These are phyloP conservation scores for Tetragonula clypearis DNA, from an alignment of 1,140 invertebrate genomes.

Conservation along the genomic window DNA sequence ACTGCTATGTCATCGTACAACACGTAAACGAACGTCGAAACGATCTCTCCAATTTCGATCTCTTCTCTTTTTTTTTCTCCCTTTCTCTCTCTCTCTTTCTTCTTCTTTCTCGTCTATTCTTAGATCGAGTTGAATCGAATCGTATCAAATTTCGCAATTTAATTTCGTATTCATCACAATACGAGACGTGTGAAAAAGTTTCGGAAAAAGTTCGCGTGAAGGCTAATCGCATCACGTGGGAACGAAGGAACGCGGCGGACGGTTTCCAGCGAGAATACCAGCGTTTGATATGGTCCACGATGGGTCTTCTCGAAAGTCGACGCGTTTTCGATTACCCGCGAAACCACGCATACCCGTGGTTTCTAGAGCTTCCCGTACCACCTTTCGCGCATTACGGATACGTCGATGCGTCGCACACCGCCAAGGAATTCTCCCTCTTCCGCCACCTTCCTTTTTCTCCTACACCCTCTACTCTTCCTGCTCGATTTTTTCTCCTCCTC, in stretches of 20 bases:
- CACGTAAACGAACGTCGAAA: neutral
- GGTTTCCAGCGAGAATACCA: neutral
- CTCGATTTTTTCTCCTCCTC: no score
- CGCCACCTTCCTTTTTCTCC: neutral
- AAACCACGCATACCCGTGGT: constrained; percentile 43
- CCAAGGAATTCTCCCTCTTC: neutral
- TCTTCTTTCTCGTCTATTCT: neutral
- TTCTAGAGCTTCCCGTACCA: constrained; percentile 43
- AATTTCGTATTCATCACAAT: accelerated
- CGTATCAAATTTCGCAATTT: neutral
- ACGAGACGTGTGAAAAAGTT: neutral
- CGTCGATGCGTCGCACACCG: neutral
- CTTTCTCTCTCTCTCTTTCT: no score
- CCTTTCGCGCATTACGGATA: neutral
- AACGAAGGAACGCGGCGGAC: neutral
- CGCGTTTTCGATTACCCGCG: constrained; percentile 52
- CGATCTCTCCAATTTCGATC: neutral
- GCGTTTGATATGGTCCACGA: constrained; percentile 9
- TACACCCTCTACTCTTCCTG: no score
- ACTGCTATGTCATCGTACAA: neutral
- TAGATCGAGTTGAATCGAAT: no score
- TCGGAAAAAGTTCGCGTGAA: neutral
- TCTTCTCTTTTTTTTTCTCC: neutral
- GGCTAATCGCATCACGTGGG: constrained; percentile 20
- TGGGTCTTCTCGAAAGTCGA: constrained; percentile 51